Conservation (phyloP, 2,113 vertebrate genomes). For the Chaenogobius annularis region DNA sequence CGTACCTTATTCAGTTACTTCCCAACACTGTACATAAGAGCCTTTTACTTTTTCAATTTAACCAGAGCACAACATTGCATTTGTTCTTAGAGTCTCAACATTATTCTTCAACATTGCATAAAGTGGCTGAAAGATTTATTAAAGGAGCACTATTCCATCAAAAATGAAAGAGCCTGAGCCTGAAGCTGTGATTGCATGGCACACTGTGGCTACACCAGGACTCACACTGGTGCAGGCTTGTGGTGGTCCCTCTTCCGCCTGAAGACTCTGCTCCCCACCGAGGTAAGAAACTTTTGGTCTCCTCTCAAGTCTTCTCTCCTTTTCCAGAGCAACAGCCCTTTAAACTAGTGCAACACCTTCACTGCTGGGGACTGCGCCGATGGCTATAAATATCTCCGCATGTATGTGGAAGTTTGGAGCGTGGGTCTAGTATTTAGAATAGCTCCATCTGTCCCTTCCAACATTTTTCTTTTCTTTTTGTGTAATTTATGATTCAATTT, state of each 20-base stretch:
- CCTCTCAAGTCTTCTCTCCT: conserved; percentile 24
- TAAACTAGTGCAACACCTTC: conserved; percentile 12
- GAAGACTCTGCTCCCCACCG: conserved; percentile 26
- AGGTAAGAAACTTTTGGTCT: conserved; percentile 20
- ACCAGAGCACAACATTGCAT: background rate
- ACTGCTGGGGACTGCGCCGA: background rate
- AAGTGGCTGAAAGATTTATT: background rate
- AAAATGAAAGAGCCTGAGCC: background rate
- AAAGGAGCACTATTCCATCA: background rate
- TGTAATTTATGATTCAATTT: conserved; percentile 2
- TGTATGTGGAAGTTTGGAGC: background rate
- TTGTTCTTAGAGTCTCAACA: background rate
- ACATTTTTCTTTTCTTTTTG: background rate
- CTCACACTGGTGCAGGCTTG: conserved; percentile 18
- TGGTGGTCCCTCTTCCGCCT: conserved; percentile 29
- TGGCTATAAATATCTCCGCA: background rate
- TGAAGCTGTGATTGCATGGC: conserved; percentile 25
- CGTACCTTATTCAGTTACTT: no score
- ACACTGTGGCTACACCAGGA: conserved; percentile 12
- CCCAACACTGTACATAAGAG: background rate
- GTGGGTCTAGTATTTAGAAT: background rate
- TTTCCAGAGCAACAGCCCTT: conserved; percentile 2
- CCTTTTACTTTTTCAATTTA: conserved; percentile 3
- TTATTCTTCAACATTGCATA: background rate
- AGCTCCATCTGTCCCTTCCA: background rate